Base-by-base conservation (phyloP, 1,140 invertebrate genomes). In the Cherax destructor region DNA sequence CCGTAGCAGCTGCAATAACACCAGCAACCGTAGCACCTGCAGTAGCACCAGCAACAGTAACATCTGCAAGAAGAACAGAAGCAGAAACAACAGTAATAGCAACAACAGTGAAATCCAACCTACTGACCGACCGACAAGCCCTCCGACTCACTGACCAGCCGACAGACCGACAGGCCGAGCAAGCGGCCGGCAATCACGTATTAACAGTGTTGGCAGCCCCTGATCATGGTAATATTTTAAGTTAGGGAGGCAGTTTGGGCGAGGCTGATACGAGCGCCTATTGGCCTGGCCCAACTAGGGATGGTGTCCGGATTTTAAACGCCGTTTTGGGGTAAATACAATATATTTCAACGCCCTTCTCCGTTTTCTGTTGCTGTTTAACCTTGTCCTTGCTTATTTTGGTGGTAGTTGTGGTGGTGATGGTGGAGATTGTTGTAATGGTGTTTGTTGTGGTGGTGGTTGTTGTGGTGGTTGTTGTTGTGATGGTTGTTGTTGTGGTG, bases 151-250 rank as follows among this genome's bases (percentile, higher is more conserved):
- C 24, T 41, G 30, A 41, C 30, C 30, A 41, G 30, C 30, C 30
- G 52, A 56, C 7, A 7, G 52, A 56, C 30, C 30, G 30, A 41
- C 30, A 16, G 4, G 5, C 18, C 61, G 10, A 10, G 10, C 18
- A 5, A 59, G 11, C 4, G 41, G 10, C 49, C 18, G 41, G 3
- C 83, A 24, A 11, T 74, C 69, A 61, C 52, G 59, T 65, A 69
- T 47, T 83, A 83, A 83, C 69, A 74, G 61, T 30, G 59, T 9
- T 16, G 4, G n/a, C 21, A 59, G 11, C 13, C 3, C 18, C 30
- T 74, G 81, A 83, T 83, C 81, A 69, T 47, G 13, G 56, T 52
- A 41, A 83, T 83, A 83, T 83, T 83, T 83, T 52, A 47, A 24
- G n/a, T 83, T 83, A 83, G 81, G 52, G 81, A 83, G 81, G 59